Percentiles rank a stretch among this genome's conserved stretches.
These are phyloP conservation scores for Hypena proboscidalis DNA, from an alignment of 2,888 invertebrate genomes.

Conservation along the genomic window DNA sequence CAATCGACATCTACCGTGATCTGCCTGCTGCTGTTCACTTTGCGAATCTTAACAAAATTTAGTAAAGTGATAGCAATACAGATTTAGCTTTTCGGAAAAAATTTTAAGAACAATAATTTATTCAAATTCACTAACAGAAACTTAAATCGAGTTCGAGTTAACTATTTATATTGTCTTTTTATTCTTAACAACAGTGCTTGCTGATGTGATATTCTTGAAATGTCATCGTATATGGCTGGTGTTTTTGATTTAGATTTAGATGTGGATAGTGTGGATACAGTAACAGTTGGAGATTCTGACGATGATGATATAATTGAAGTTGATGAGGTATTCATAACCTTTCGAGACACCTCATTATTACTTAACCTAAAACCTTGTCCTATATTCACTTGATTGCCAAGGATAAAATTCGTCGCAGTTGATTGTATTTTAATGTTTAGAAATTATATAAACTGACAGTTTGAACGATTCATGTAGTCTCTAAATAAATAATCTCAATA, in stretches of 20 bases:
- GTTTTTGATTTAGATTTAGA: slow-evolving; percentile 97
- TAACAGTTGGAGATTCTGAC: slow-evolving; percentile 90
- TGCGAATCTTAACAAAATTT: no score
- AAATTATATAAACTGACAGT: no score
- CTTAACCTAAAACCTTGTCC: slow-evolving; percentile 85
- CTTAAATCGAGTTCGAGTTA: slow-evolving; percentile 9
- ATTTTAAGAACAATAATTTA: slow-evolving; percentile 14
- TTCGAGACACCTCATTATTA: slow-evolving; percentile 41
- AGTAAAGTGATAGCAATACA: no score
- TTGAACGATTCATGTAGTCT: no score
- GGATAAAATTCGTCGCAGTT: slow-evolving; percentile 52
- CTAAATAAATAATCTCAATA: no score
- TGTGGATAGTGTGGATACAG: slow-evolving; percentile 86
- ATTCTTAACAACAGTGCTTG: slow-evolving; percentile 57
- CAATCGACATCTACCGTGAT: no score
- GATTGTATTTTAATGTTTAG: slow-evolving; percentile 8
- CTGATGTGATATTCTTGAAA: slow-evolving; percentile 83
- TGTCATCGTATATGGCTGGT: slow-evolving; percentile 91
- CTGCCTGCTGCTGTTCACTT: slow-evolving; percentile 11
- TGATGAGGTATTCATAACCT: slow-evolving; percentile 89
- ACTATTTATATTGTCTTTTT: slow-evolving; percentile 20
- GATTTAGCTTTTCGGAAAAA: no score
- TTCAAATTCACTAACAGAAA: slow-evolving; percentile 6
- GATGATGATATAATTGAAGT: slow-evolving; percentile 96
- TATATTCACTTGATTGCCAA: slow-evolving; percentile 81